These are phyloP conservation scores for Regulus satrapa DNA, from an alignment of 2,113 vertebrate genomes.

Conservation along the genomic window DNA sequence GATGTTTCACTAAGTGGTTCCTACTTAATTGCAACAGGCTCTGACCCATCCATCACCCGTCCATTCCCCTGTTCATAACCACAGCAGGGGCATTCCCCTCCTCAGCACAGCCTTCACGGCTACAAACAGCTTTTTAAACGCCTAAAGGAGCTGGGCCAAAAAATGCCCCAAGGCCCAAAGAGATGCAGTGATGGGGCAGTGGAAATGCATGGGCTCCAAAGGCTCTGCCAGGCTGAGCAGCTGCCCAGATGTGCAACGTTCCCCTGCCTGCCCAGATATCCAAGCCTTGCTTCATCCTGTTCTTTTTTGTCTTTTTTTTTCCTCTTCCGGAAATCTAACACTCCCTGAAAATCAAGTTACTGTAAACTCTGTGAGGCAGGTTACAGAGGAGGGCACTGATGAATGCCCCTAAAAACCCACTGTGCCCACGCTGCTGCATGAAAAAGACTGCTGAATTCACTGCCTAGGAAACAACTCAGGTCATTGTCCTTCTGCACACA, in stretches of 20 bases:
- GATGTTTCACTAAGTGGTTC: background rate
- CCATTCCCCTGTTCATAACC: background rate
- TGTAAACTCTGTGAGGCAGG: conserved; percentile 6
- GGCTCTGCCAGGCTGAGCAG: background rate
- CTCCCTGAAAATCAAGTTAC: background rate
- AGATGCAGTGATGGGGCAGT: background rate
- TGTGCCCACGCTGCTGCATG: conserved; percentile 49
- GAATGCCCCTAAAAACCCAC: conserved; percentile 47
- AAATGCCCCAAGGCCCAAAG: background rate
- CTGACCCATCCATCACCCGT: background rate
- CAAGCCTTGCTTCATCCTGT: background rate
- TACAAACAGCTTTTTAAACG: background rate
- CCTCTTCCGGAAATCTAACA: background rate
- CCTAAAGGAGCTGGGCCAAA: background rate
- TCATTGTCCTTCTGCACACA: conserved; percentile 53
- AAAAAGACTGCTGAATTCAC: conserved; percentile 60
- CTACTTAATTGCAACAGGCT: background rate
- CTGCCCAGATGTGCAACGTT: background rate
- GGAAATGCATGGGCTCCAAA: background rate
- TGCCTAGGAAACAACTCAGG: conserved; percentile 49
- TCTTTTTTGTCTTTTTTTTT: too few species aligned
- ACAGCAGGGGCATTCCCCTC: background rate
- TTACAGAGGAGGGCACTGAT: conserved; percentile 33
- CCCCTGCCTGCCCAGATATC: background rate
- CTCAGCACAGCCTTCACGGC: background rate